Base-by-base conservation (phyloP, 2,888 invertebrate species). In the Pomacea canaliculata region DNA sequence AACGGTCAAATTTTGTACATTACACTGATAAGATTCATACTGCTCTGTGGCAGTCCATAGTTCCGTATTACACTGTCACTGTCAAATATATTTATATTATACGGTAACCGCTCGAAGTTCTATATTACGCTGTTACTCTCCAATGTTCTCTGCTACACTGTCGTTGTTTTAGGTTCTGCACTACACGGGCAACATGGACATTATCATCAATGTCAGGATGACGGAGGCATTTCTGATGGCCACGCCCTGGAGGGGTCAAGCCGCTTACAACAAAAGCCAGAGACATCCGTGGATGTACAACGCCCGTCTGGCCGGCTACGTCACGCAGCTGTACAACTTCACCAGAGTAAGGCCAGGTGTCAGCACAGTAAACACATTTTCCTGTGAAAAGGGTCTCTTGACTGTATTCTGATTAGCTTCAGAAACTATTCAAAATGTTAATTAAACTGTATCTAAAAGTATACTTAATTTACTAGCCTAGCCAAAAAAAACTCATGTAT, bases 151-250 rank as follows among this genome's bases (percentile, higher is more conserved):
- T 16, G 3, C 2, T 56, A 56, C 51, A 56, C 51, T 56, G 51
- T 56, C 10, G 3, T 8, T 7, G 16, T 56, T 27, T 19, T 37
- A 68, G 68, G 68, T 68, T 13, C 48, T 68, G 10, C 37, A 68
- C 9, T 68, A 68, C 68, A 68, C 27, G 18, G 68, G 68, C 48
- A 68, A 68, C 68, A 68, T 68, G 68, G 68, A 68, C 68, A 27
- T 46, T 13, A 37, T 68, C 27, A 19, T 68, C 19, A 68, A 68
- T 19, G 68, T 68, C 37, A n/a, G 68, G 13, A 68, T 68, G 68
- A 37, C 23, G 19, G 68, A 68, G 37, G 68, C 68, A 10, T 68
- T 68, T 37, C 10, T 68, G 37, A n/a, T 68, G 68, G n/a, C 68
- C 12, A 68, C 68, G 9, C 27, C 27, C 13, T 68, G 68, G 68